Evolutionary conservation across 1,140 invertebrate genomes (phyloP).

Genomic region (Atta texana): DNA sequence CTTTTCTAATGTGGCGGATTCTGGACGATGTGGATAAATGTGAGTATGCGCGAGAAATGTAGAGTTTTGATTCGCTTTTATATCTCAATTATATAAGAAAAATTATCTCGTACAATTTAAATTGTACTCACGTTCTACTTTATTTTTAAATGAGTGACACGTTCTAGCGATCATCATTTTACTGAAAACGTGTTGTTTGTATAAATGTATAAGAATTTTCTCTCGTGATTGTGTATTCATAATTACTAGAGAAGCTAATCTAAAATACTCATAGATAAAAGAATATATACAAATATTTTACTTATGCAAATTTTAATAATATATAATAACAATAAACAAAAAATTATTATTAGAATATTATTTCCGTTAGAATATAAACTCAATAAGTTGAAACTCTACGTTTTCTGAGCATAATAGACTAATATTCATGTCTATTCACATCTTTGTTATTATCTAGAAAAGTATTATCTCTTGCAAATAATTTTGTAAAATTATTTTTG

Average conservation of each 20-base stretch:
- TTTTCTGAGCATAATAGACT: neutral
- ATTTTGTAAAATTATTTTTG: constrained; percentile 49
- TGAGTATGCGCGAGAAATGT: constrained; percentile 49
- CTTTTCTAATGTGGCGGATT: constrained; percentile 13
- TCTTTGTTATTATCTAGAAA: constrained; percentile 16
- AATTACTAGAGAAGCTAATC: neutral
- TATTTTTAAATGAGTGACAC: neutral
- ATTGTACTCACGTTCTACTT: neutral
- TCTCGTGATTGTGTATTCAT: neutral
- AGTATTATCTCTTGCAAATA: constrained; percentile 6
- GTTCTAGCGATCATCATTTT: neutral
- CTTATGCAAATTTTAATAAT: neutral
- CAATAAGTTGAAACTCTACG: constrained; percentile 23
- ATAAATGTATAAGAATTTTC: neutral
- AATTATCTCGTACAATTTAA: neutral
- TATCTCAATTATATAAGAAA: neutral
- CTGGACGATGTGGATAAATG: constrained; percentile 28
- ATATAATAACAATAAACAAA: neutral
- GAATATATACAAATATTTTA: neutral
- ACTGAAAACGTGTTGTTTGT: neutral
- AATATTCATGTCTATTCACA: constrained; percentile 37
- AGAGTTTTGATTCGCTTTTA: constrained; percentile 30
- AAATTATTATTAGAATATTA: neutral
- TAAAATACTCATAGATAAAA: neutral
- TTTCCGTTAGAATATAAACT: neutral